Evolutionary conservation across 1,140 invertebrate genomes (phyloP), one percentile per base, ranked within the genome.

Genomic region (Zaprionus lachaisei): DNA sequence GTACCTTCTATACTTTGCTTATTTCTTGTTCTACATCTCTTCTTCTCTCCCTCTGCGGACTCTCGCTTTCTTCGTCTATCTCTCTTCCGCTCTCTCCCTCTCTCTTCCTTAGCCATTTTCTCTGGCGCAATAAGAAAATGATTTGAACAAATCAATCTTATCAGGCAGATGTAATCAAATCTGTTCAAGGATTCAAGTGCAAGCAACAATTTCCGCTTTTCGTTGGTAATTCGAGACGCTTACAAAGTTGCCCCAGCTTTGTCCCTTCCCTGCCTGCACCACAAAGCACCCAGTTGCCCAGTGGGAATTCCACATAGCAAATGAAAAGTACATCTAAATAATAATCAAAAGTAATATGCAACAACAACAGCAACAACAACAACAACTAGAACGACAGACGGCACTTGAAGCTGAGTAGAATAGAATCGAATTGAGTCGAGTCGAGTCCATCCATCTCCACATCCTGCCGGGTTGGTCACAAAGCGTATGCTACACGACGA

Each of bases 341-440:
- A 80, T 79, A 90, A 90, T 89, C 85, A 89, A 89, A 85, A 81
- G 81, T 90, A 90, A 89, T 89, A 84, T 84, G 72, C 76, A 84
- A 71, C 71, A 83, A 65, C 54, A 75, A 57, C 55, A 68, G n/a
- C 55, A 68, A 24, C 68, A 70, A 24, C 54, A 64, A 38, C 63
- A 67, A 22, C 64, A 81, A 56, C 64, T 73, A 37, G 26, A 69
- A 26, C 24, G 56, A 66, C 70, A 72, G 58, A 34, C 77, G 62
- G 65, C 62, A 81, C 73, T 81, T 73, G 61, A 68, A 72, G 20
- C 62, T 34, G 57, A 31, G 6, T 7, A 31, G 28, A 31, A 31
- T 31, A 31, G 28, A 61, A 73, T 63, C 26, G 73, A 47, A n/a
- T 41, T 2, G 69, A 76, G 72, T 66, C 74, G 70, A 76, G 70